Conservation (phyloP, 2,888 invertebrate species). For the Xiphydria camelus region DNA sequence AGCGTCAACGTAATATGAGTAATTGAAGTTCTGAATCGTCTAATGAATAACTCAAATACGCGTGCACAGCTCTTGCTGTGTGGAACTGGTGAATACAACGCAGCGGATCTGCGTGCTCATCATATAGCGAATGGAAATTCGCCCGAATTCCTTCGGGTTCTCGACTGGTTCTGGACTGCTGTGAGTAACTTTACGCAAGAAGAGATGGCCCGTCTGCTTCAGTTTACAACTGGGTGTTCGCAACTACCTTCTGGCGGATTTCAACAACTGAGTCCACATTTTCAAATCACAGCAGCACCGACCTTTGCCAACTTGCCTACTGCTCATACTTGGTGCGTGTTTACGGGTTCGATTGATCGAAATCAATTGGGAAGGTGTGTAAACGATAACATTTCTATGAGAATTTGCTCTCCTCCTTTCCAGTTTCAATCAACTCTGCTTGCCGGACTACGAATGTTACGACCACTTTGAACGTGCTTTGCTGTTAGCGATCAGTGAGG, state of each 20-base stretch:
- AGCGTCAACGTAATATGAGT: constrained; percentile 8
- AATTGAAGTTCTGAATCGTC: constrained; percentile 3
- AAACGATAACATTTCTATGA: constrained; percentile 1
- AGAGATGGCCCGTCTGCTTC: constrained; percentile 89
- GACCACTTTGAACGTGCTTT: constrained; percentile 91
- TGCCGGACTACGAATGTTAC: constrained; percentile 93
- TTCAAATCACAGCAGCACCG: constrained; percentile 89
- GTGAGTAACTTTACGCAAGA: constrained; percentile 87
- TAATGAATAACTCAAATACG: constrained; percentile 1
- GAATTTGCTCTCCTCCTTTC: constrained; percentile 40
- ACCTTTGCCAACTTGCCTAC: constrained; percentile 90
- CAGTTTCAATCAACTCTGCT: constrained; percentile 93
- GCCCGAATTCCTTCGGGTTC: constrained; percentile 79
- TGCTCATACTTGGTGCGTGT: constrained; percentile 84
- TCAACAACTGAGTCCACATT: constrained; percentile 84
- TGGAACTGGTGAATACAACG: constrained; percentile 90
- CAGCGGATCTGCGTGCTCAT: constrained; percentile 86
- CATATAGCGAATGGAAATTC: constrained; percentile 83
- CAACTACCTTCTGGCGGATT: constrained; percentile 92
- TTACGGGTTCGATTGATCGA: no score
- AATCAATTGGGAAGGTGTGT: no score
- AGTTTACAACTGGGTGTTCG: constrained; percentile 92
- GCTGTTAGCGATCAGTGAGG: constrained; percentile 91
- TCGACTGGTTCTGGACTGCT: constrained; percentile 91
- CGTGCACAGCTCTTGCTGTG: constrained; percentile 78